Base-by-base conservation (phyloP, 2,113 vertebrate genomes). In the Eulemur macaco region DNA sequence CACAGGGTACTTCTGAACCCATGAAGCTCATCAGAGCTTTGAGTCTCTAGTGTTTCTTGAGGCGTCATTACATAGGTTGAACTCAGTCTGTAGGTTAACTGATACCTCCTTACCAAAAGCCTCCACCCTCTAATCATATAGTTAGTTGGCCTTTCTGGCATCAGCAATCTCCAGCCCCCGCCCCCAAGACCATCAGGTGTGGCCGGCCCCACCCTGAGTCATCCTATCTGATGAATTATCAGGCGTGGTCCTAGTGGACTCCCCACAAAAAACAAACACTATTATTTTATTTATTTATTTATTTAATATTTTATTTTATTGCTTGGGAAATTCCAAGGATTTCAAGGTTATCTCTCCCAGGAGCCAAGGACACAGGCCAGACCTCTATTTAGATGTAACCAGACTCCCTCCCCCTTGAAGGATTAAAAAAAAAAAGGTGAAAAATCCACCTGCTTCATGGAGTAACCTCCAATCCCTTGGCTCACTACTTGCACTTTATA, bases 381-480 rank as follows among this genome's bases (percentile, higher is more conserved):
- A 54, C 9, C 15, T 50, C 52, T 89, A 0, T 13, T 66, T 25
- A 69, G 47, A 54, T 50, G 6, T 25, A 17, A 50, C 27, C 21
- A 58, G 31, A 31, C 39, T 91, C 77, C 45, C 89, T 50, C 8
- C 29, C 15, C 23, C 17, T 6, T 15, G n/a, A 29, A 14, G 23
- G n/a, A 1, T 31, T 42, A 13, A 54, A 45, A 27, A 37, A 77
- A 37, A 54, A 21, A 14, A 9, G 29, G 2, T 31, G 17, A 17
- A 66, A 73, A 83, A 27, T 17, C 20, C 58, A n/a, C 1, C n/a
- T 42, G 9, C 27, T 84, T 86, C 39, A 7, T 11, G 5, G 47
- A 45, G 17, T 12, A n/a, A 45, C 17, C 63, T 45, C 71, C 8
- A 66, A 17, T 0, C 27, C 21, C 23, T 4, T 0, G 1, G 25